Evolutionary conservation across 2,797 vertebrate genomes (phyloP).

Genomic region (Helostoma temminkii): DNA sequence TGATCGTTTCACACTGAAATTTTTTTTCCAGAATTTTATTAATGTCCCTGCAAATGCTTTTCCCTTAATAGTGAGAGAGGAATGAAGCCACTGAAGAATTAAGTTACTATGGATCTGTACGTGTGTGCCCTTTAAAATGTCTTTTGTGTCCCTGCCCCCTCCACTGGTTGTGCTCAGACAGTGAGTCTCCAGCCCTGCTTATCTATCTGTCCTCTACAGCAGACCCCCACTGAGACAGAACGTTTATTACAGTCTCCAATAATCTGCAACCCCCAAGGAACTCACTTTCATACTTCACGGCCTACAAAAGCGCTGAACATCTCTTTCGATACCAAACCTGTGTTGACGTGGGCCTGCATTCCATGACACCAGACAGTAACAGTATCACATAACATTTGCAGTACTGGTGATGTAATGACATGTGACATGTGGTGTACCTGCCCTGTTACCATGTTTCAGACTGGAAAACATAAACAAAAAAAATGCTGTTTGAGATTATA

Average conservation of each 20-base stretch:
- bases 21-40: conserved; percentile 27
- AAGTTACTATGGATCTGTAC: conserved; percentile 66
- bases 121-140: conserved; percentile 72
- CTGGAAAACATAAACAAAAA: neutral
- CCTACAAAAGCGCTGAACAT: conserved; percentile 33
- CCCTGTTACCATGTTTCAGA: conserved; percentile 1
- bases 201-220: conserved; percentile 75
- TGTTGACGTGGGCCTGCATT: conserved; percentile 23
- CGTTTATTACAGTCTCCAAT: conserved; percentile 78
- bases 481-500: no score
- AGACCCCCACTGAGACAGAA: conserved; percentile 72
- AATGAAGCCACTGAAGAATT: conserved; percentile 49
- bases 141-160: conserved; percentile 62
- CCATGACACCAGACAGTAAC: neutral
- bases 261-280: conserved; percentile 70
- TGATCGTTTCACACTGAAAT: conserved; percentile 12
- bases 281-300: conserved; percentile 41
- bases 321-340: conserved; percentile 20
- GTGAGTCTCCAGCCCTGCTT: conserved; percentile 73
- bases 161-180: conserved; percentile 68
- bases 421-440: neutral
- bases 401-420: neutral
- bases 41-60: conserved; percentile 28
- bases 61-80: conserved; percentile 15
- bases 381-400: neutral